Conservation (phyloP, 2,888 invertebrate species). For the Apodemia zela region DNA sequence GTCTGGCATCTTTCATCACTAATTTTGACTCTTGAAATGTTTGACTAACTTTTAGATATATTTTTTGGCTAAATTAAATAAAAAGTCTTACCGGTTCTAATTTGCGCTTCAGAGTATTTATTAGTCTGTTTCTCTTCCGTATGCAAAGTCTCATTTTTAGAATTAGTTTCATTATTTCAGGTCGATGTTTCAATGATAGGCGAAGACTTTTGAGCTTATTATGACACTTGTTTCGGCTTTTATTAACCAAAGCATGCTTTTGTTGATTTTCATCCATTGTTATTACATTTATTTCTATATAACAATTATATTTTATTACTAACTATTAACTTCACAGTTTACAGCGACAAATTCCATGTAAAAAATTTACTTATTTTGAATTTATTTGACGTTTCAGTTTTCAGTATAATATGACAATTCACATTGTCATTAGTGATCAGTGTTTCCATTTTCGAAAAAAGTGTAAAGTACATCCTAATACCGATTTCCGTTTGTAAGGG, state of each 20-base stretch:
- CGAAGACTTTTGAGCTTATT: slow-evolving; percentile 43
- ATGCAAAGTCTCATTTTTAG: slow-evolving; percentile 78
- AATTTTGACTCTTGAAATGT: too few species aligned
- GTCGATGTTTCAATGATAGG: slow-evolving; percentile 74
- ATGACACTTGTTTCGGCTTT: slow-evolving; percentile 32
- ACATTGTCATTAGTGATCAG: too few species aligned
- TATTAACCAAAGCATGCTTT: slow-evolving; percentile 3
- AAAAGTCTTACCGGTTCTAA: slow-evolving; percentile 66
- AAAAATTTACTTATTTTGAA: too few species aligned
- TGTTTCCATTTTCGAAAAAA: too few species aligned
- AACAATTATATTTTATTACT: not conserved
- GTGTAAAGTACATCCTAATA: too few species aligned
- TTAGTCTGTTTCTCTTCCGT: slow-evolving; percentile 76
- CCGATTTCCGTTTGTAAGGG: too few species aligned
- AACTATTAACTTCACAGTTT: not conserved
- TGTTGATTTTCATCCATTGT: slow-evolving; percentile 10
- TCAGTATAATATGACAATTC: too few species aligned
- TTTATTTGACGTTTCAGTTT: too few species aligned
- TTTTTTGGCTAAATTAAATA: too few species aligned
- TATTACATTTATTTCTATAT: not conserved
- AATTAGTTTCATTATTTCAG: slow-evolving; percentile 80
- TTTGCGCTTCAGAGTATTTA: slow-evolving; percentile 80
- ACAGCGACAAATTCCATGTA: too few species aligned
- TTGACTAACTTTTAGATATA: too few species aligned
- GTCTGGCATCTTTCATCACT: too few species aligned